These are phyloP conservation scores for Psittacula echo DNA, from an alignment of 2,797 vertebrate species.

Conservation along the genomic window DNA sequence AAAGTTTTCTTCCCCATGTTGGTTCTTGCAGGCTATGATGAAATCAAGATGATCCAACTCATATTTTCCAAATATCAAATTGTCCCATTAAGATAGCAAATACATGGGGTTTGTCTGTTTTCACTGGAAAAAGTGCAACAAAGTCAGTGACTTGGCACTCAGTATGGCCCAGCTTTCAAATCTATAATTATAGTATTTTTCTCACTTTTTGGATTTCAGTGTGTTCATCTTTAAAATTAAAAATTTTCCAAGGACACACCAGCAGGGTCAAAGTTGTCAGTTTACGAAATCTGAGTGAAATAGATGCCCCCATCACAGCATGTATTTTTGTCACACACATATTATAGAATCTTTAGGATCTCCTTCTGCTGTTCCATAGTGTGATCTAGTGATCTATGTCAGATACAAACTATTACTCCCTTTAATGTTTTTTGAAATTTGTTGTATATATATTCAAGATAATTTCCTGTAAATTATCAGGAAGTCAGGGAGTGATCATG, in stretches of 20 bases:
- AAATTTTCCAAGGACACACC: background rate
- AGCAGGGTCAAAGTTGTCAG: background rate
- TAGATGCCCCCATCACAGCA: rapidly evolving
- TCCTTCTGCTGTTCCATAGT: background rate
- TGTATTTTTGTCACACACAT: background rate
- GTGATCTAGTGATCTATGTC: background rate
- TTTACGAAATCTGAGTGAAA: background rate
- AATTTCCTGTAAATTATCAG: background rate
- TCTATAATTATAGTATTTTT: background rate
- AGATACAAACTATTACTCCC: background rate
- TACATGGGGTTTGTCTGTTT: background rate
- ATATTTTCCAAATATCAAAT: background rate
- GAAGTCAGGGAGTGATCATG: background rate
- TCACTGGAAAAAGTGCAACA: background rate
- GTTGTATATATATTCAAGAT: background rate
- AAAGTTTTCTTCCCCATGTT: background rate
- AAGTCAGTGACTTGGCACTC: background rate
- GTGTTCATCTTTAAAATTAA: background rate
- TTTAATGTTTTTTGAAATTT: background rate
- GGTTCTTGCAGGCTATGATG: background rate
- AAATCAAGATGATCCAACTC: background rate
- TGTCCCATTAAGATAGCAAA: background rate
- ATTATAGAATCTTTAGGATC: background rate
- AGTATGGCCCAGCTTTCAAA: background rate
- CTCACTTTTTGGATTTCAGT: background rate